phyloP scores from a whole-genome alignment of 2,797 vertebrate species.

The Lithobates sylvaticus region DNA sequence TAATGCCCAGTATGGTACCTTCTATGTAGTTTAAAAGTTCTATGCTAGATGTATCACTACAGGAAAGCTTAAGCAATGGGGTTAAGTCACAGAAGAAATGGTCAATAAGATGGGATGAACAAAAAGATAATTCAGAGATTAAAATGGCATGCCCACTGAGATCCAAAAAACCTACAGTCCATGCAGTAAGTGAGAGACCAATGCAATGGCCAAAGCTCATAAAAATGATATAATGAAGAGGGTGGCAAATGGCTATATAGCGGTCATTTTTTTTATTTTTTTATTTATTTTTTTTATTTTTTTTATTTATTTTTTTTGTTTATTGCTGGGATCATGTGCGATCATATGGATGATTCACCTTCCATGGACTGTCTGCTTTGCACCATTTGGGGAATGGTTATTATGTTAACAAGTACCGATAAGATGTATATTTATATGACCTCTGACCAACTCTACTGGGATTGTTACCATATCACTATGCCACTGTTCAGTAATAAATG shows the following conservation, averaged over 20 bases:
- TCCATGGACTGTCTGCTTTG: no score
- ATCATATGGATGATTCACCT: no score
- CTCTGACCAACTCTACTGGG: no score
- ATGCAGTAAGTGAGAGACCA: not conserved
- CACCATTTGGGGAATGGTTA: no score
- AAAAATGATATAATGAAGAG: not conserved
- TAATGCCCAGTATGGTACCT: not conserved
- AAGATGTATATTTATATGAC: no score
- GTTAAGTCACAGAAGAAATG: slow-evolving; percentile 25
- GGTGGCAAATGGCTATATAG: not conserved
- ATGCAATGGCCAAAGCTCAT: not conserved
- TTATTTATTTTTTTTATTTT: no score
- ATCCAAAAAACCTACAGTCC: not conserved
- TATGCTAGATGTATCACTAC: not conserved
- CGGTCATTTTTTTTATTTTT: no score
- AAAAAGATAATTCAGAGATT: not conserved
- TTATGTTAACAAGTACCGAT: no score
- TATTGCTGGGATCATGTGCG: no score
- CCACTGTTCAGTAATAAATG: no score
- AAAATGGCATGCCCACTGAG: not conserved
- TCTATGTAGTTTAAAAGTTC: slow-evolving; percentile 10
- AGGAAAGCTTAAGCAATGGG: slow-evolving; percentile 7
- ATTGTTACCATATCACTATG: no score
- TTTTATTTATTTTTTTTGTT: no score
- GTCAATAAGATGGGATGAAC: not conserved